phyloP scores from a whole-genome alignment of 2,888 invertebrate genomes.

The Hirtodrosophila trivittata region DNA sequence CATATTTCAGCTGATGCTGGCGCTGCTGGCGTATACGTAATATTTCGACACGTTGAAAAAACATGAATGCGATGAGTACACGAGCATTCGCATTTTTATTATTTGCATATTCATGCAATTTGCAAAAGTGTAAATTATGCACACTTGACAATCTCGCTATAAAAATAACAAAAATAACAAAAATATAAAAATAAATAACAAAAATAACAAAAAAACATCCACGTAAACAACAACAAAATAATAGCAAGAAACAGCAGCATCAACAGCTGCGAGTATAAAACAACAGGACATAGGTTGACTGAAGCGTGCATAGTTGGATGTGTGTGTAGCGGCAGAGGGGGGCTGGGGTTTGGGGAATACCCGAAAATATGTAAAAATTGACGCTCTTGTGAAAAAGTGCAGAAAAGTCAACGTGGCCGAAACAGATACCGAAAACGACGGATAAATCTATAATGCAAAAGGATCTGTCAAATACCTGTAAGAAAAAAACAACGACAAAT shows the following conservation, averaged over 20 bases:
- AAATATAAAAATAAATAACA: conserved; percentile 3
- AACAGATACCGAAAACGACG: conserved; percentile 27
- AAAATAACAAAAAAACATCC: conserved; percentile 5
- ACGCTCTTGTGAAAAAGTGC: conserved; percentile 8
- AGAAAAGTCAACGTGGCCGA: conserved; percentile 17
- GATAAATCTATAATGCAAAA: conserved; percentile 20
- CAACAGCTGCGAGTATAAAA: conserved; percentile 34
- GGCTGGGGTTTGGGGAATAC: no score
- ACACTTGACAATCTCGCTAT: conserved; percentile 69
- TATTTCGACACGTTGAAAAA: conserved; percentile 44
- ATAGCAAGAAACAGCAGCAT: conserved; percentile 6
- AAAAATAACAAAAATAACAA: conserved; percentile 52
- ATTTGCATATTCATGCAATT: conserved; percentile 75
- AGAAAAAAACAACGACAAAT: no score
- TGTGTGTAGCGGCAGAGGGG: no score
- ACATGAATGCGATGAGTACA: conserved; percentile 13
- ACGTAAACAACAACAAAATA: background rate
- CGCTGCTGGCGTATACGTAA: conserved; percentile 50
- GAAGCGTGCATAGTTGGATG: background rate
- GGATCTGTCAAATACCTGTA: background rate
- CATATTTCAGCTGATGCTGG: conserved; percentile 44
- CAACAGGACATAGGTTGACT: conserved; percentile 29
- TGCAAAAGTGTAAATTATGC: conserved; percentile 74
- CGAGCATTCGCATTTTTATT: conserved; percentile 44
- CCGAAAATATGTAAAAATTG: conserved; percentile 52